These are phyloP conservation scores for Tragopan temminckii DNA, from an alignment of 2,797 vertebrate genomes.

Conservation along the genomic window DNA sequence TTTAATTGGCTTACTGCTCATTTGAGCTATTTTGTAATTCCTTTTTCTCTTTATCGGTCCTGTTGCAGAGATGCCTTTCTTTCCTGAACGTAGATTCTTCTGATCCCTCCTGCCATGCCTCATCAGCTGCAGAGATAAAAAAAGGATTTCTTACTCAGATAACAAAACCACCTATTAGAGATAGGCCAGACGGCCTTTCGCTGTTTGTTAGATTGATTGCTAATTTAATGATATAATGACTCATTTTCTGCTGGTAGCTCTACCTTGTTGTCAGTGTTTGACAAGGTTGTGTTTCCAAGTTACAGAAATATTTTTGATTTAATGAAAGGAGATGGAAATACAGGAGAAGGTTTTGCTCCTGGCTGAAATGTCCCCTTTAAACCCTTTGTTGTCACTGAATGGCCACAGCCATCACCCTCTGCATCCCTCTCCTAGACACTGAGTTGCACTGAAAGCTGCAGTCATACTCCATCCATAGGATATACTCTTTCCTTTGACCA, in stretches of 20 bases:
- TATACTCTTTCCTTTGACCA: background rate
- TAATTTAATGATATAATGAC: background rate
- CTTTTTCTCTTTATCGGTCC: background rate
- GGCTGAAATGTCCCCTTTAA: background rate
- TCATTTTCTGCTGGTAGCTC: background rate
- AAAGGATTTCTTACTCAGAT: background rate
- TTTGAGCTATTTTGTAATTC: background rate
- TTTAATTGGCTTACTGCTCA: conserved; percentile 2
- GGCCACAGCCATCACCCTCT: background rate
- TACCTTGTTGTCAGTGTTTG: background rate
- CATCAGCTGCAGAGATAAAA: background rate
- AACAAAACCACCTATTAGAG: background rate
- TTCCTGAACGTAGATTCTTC: background rate
- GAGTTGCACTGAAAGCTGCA: background rate
- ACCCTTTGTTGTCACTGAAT: background rate
- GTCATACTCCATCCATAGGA: background rate
- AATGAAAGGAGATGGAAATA: background rate
- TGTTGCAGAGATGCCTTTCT: background rate
- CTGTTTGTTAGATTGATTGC: background rate
- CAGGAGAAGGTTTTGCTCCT: background rate
- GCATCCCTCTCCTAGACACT: background rate
- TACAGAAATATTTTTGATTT: background rate
- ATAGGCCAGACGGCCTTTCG: background rate
- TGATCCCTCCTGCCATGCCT: background rate
- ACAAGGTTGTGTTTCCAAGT: background rate